These are phyloP conservation scores for Elaphurus davidianus DNA, from an alignment of 2,113 vertebrate species.

Conservation along the genomic window DNA sequence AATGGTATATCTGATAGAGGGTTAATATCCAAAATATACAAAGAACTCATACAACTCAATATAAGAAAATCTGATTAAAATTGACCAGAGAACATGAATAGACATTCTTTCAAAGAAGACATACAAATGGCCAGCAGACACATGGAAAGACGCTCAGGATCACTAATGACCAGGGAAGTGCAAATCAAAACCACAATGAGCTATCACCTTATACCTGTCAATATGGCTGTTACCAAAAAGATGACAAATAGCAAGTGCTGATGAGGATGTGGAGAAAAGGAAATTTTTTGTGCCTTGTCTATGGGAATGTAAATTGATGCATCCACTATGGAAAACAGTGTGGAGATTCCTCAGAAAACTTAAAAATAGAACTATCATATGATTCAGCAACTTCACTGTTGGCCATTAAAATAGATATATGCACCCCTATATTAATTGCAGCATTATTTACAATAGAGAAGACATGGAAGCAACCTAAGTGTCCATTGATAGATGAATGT, in stretches of 20 bases:
- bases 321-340: neutral
- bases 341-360: neutral
- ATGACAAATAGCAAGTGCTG: neutral
- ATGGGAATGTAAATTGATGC: neutral
- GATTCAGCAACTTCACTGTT: neutral
- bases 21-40: neutral
- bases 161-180: neutral
- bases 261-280: neutral
- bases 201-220: neutral
- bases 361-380: neutral
- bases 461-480: neutral
- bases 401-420: neutral
- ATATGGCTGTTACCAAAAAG: neutral
- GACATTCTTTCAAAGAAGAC: neutral
- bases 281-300: neutral
- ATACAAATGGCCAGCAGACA: neutral
- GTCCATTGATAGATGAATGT: neutral
- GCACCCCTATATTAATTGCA: neutral
- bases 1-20: neutral
- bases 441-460: neutral
- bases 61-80: neutral
- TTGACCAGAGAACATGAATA: neutral
- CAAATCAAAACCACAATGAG: neutral
- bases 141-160: neutral
- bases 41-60: neutral